These are phyloP conservation scores for Leucophenga varia DNA, from an alignment of 1,140 invertebrate species.

Conservation along the genomic window DNA sequence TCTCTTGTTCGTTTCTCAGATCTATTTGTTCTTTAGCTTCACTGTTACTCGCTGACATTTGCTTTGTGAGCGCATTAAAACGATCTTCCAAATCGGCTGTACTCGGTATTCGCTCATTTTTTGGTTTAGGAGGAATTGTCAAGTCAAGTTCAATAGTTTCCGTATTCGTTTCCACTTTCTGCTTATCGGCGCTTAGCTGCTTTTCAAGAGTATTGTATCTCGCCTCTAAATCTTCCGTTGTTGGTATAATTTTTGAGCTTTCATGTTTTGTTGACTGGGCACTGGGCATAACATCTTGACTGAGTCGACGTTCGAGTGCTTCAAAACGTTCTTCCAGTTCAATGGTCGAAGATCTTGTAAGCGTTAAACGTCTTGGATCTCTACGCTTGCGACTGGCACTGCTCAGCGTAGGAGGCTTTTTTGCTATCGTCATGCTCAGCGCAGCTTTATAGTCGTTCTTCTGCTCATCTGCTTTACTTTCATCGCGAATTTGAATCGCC, in stretches of 20 bases:
- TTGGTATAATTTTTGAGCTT: constrained; percentile 33
- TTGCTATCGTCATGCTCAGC: constrained; percentile 40
- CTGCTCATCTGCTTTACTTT: constrained; percentile 43
- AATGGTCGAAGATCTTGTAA: constrained; percentile 45
- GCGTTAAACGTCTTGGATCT: constrained; percentile 38
- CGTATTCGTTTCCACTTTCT: constrained; percentile 4
- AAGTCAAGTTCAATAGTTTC: not conserved
- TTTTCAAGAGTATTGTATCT: constrained; percentile 39
- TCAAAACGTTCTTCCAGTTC: constrained; percentile 47
- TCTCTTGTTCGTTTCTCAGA: constrained; percentile 14
- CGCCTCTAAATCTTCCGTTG: constrained; percentile 39
- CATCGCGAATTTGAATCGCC: constrained; percentile 26
- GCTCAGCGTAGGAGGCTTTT: constrained; percentile 10
- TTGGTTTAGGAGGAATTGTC: too few relatives aligned
- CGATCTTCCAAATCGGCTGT: constrained; percentile 41
- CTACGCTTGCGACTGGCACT: constrained; percentile 32
- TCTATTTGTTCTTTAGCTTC: constrained; percentile 28
- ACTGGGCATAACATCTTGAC: constrained; percentile 19
- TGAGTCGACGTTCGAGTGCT: constrained; percentile 35
- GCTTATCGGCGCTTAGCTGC: constrained; percentile 34
- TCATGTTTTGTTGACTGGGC: constrained; percentile 6
- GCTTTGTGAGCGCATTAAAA: constrained; percentile 38
- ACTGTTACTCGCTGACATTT: constrained; percentile 29
- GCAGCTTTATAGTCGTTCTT: constrained; percentile 42
- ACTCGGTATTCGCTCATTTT: constrained; percentile 31